Evolutionary conservation across 2,797 vertebrate species (phyloP), one percentile per base, ranked within the genome.

Genomic region (Hypotaenidia philippensis): DNA sequence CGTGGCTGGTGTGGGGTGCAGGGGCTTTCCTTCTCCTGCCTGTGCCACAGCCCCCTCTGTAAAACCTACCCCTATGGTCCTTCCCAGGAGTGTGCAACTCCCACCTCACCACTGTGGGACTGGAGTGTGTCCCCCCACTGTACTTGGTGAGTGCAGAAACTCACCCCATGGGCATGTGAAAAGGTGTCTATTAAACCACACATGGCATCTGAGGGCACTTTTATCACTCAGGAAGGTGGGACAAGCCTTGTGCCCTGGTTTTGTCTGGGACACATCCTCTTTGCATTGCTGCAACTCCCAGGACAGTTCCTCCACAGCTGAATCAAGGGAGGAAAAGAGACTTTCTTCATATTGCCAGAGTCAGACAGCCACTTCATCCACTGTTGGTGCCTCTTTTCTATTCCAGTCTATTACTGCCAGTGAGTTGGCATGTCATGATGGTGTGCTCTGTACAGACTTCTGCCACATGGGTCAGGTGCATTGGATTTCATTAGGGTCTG

Each of bases 1-100:
- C 0, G 1, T 0, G 1, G n/a, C 36, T 66, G 27, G 60, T 38
- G 41, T 0, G 3, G 25, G 8, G 10, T 15, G 64, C 32, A 45
- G 64, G 50, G 13, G 19, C 27, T 64, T 64, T 78, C 40, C 4
- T 66, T 82, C 32, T 83, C 59, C 77, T 82, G 27, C 36, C 17
- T 0, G 0, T 75, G 56, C 7, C 63, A 53, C 19, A 27, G 64
- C 13, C 11, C 14, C 9, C 85, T 57, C 79, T 25, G 36, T 10
- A 14, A 55, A 59, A 52, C 5, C n/a, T 41, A 10, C 1, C 8
- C 3, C 36, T 59, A 61, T 32, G 55, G 11, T 21, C 36, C 22
- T 15, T 47, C 52, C 38, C 2, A 2, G 36, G 12, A 45, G 20
- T 1, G 0, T 38, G 38, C 0, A 1, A 34, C 27, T 79, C 52